A percentile compares a stretch with the other conserved stretches of the same genome.
These are phyloP conservation scores for Amblyjoppa proteus DNA, from an alignment of 2,888 invertebrate genomes.

Conservation along the genomic window DNA sequence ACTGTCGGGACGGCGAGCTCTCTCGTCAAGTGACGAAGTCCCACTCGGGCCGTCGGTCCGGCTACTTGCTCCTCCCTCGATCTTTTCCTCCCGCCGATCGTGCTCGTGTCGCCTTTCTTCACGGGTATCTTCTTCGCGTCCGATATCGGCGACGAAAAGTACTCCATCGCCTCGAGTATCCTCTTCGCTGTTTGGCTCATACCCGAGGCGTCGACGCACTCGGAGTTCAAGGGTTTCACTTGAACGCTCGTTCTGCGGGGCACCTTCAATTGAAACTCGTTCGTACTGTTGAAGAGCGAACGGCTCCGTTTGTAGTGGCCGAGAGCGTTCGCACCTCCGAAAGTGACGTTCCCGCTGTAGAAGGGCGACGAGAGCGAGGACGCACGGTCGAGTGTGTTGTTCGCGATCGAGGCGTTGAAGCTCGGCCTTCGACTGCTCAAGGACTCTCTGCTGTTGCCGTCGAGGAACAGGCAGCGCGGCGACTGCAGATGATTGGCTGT, in stretches of 20 bases:
- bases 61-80: constrained; percentile 74
- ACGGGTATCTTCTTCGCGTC: constrained; percentile 92
- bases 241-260: constrained; percentile 83
- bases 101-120: constrained; percentile 73
- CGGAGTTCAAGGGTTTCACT: constrained; percentile 85
- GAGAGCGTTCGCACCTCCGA: constrained; percentile 89
- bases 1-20: constrained; percentile 88
- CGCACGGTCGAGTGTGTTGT: constrained; percentile 84
- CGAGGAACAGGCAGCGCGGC: constrained; percentile 83
- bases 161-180: constrained; percentile 92
- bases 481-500: constrained; percentile 81
- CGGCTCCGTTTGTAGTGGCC: constrained; percentile 78
- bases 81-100: constrained; percentile 70
- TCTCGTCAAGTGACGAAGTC: constrained; percentile 82
- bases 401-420: constrained; percentile 86
- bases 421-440: constrained; percentile 86
- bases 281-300: constrained; percentile 74
- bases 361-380: constrained; percentile 88
- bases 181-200: constrained; percentile 92
- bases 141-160: constrained; percentile 92
- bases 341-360: constrained; percentile 91
- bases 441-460: constrained; percentile 83
- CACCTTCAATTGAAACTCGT: constrained; percentile 78
- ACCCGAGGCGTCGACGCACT: constrained; percentile 82
- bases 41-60: constrained; percentile 76